Conservation (phyloP, 2,888 invertebrate species). For the Nipponacmea schrenckii region DNA sequence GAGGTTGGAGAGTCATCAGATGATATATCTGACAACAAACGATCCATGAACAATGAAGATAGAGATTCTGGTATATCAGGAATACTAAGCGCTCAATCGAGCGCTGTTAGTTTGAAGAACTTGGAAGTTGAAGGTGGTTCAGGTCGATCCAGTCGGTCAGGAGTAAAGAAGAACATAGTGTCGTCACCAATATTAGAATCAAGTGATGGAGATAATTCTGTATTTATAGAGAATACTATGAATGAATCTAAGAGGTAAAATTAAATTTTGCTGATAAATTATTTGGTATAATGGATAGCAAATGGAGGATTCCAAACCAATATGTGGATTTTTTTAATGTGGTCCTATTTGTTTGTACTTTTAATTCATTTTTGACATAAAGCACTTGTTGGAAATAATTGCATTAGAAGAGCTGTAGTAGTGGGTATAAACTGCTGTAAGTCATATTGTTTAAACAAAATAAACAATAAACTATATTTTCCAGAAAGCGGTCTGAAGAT, state of each 20-base stretch:
- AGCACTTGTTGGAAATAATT: too few relatives aligned
- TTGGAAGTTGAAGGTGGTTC: not conserved
- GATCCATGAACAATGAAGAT: not conserved
- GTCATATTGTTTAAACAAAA: too few relatives aligned
- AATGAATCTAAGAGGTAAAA: too few relatives aligned
- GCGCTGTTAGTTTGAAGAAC: constrained; percentile 4
- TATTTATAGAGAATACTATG: too few relatives aligned
- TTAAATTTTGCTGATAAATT: too few relatives aligned
- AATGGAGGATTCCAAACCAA: too few relatives aligned
- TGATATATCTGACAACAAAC: not conserved
- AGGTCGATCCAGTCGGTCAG: not conserved
- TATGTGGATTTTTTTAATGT: too few relatives aligned
- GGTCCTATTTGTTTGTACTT: too few relatives aligned
- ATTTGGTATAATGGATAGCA: too few relatives aligned
- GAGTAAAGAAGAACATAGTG: not conserved
- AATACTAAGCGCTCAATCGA: constrained; percentile 20
- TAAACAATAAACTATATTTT: not conserved
- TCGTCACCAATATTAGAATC: not conserved
- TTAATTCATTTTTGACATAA: too few relatives aligned
- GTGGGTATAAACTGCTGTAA: too few relatives aligned
- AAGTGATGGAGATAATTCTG: not conserved
- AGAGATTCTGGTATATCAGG: constrained; percentile 17
- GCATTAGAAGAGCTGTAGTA: too few relatives aligned
- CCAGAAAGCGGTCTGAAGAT: not conserved
- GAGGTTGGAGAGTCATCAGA: not conserved